These are phyloP conservation scores for Sprattus sprattus DNA, from an alignment of 2,113 vertebrate species.

Conservation along the genomic window DNA sequence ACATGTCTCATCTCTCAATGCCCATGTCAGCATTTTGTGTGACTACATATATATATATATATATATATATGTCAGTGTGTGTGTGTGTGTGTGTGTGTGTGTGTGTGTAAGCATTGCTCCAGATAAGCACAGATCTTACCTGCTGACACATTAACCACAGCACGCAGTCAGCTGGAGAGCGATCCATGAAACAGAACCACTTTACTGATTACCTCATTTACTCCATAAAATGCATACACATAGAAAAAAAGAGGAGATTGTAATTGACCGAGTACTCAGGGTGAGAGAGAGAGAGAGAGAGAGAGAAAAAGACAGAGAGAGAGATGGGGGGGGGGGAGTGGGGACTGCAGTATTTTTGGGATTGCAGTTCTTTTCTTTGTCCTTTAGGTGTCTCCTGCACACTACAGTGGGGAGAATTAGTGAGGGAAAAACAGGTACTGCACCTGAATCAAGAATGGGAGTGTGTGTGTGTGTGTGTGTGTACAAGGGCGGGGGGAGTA, in stretches of 20 bases:
- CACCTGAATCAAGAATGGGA: constrained; percentile 1
- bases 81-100: background rate
- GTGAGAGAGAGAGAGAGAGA: constrained; percentile 19
- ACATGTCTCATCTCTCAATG: background rate
- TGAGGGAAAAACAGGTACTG: background rate
- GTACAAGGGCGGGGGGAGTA: background rate
- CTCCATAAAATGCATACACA: constrained; percentile 1
- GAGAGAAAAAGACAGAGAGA: constrained; percentile 27
- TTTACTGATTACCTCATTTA: constrained; percentile 11
- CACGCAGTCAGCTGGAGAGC: background rate
- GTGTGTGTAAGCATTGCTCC: constrained; percentile 5
- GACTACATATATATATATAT: background rate
- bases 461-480: background rate
- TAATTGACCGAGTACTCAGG: constrained; percentile 36
- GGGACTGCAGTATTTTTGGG: constrained; percentile 64
- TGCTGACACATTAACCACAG: constrained; percentile 16
- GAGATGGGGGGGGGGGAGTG: constrained; percentile 33
- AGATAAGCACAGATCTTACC: constrained; percentile 7
- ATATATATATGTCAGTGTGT: background rate
- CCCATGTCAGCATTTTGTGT: background rate
- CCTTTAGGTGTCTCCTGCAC: constrained; percentile 61
- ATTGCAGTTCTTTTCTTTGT: constrained; percentile 53
- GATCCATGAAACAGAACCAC: background rate
- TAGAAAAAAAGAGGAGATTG: background rate
- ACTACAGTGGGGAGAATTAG: constrained; percentile 40